Conservation (phyloP, 2,888 invertebrate species). For the Xestia c-nigrum region DNA sequence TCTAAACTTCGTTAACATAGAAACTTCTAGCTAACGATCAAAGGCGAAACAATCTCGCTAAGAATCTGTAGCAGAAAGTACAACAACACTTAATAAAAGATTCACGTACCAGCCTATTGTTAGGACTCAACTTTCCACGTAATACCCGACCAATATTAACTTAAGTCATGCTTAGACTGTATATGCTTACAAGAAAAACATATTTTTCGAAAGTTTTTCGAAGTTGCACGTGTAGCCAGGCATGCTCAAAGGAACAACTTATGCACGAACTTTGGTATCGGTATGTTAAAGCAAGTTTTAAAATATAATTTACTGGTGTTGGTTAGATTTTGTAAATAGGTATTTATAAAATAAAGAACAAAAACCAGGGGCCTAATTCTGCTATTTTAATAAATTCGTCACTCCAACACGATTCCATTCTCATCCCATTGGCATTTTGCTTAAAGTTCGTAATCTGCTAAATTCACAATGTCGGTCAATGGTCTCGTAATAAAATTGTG, state of each 20-base stretch:
- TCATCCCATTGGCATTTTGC: too few species aligned
- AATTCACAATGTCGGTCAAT: too few species aligned
- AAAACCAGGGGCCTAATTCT: too few species aligned
- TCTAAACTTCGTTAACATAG: neutral
- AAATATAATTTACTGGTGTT: slow-evolving; percentile 10
- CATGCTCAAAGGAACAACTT: slow-evolving; percentile 20
- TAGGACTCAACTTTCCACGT: slow-evolving; percentile 32
- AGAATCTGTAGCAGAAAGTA: slow-evolving; percentile 10
- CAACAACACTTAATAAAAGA: slow-evolving; percentile 24
- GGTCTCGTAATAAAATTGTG: too few species aligned
- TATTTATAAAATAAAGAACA: neutral
- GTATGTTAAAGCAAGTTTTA: neutral
- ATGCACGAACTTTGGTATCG: slow-evolving; percentile 1
- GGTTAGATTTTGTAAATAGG: neutral
- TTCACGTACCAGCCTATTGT: slow-evolving; percentile 27
- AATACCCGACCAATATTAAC: slow-evolving; percentile 27
- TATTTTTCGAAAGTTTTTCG: slow-evolving; percentile 32
- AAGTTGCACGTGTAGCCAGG: slow-evolving; percentile 20
- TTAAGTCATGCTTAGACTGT: slow-evolving; percentile 14
- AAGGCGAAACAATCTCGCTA: slow-evolving; percentile 4
- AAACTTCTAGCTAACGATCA: slow-evolving; percentile 29
- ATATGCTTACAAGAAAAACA: slow-evolving; percentile 19
- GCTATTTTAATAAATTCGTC: too few species aligned
- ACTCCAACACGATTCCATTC: too few species aligned
- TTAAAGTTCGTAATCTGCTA: too few species aligned